phyloP scores from a whole-genome alignment of 2,113 vertebrate genomes.

The Brachypodius melanocephalos region DNA sequence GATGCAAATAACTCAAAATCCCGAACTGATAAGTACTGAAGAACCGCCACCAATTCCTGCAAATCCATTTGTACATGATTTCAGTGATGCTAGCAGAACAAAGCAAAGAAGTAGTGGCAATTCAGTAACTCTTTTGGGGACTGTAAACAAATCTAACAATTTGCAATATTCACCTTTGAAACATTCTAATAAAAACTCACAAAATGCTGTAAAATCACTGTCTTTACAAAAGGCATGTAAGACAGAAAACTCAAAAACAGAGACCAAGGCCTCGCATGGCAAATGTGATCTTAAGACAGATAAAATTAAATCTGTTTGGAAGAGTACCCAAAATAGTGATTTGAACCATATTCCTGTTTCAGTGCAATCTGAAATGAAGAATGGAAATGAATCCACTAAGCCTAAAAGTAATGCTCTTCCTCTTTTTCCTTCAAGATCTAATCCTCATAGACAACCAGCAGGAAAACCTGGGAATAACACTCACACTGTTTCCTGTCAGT shows the following conservation, averaged over 20 bases:
- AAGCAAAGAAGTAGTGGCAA: background rate
- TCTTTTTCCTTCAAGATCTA: slow-evolving; percentile 1
- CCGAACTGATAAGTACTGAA: slow-evolving; percentile 53
- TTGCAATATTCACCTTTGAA: slow-evolving; percentile 36
- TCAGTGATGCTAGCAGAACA: slow-evolving; percentile 49
- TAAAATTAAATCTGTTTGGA: slow-evolving; percentile 21
- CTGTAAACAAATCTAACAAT: background rate
- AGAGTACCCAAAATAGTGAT: background rate
- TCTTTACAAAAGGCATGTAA: background rate
- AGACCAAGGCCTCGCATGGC: slow-evolving; percentile 37
- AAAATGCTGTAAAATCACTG: background rate
- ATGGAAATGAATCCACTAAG: background rate
- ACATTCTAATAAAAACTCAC: background rate
- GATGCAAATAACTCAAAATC: slow-evolving; percentile 78
- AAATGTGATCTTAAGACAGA: slow-evolving; percentile 43
- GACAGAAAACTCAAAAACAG: background rate
- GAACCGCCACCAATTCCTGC: background rate
- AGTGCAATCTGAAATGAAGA: background rate
- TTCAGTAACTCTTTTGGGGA: background rate
- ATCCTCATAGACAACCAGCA: background rate
- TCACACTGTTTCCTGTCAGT: background rate
- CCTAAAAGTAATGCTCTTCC: background rate
- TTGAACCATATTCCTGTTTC: background rate
- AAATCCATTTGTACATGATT: background rate
- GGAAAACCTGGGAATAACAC: background rate